Conservation (phyloP, 2,797 vertebrate genomes). For the Bufotes viridis region DNA sequence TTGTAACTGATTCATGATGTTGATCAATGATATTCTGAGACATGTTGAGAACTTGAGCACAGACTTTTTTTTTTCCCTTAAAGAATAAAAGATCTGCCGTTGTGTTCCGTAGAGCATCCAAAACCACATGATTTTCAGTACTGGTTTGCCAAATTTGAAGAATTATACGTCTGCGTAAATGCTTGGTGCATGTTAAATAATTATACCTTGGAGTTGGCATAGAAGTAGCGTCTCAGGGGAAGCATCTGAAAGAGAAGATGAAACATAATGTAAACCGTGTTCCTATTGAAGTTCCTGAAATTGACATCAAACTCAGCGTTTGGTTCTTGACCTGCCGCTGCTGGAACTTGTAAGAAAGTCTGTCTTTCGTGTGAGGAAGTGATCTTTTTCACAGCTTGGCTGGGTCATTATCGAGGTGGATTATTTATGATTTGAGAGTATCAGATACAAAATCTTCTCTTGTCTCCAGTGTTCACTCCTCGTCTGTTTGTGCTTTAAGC, state of each 20-base stretch:
- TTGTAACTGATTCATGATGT: slow-evolving; percentile 46
- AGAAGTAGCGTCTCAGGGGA: not conserved
- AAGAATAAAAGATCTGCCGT: slow-evolving; percentile 35
- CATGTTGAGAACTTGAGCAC: slow-evolving; percentile 37
- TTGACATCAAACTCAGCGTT: not conserved
- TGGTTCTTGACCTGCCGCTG: not conserved
- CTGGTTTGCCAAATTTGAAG: slow-evolving; percentile 49
- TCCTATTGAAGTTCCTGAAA: slow-evolving; percentile 10
- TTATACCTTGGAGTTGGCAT: slow-evolving; percentile 48
- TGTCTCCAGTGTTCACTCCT: slow-evolving; percentile 50
- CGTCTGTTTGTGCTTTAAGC: slow-evolving; percentile 62
- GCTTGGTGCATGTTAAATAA: slow-evolving; percentile 46
- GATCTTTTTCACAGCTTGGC: slow-evolving; percentile 37
- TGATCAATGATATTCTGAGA: slow-evolving; percentile 30
- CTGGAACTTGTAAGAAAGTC: not conserved
- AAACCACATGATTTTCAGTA: slow-evolving; percentile 51
- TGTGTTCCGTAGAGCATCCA: slow-evolving; percentile 46
- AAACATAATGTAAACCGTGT: slow-evolving; percentile 25
- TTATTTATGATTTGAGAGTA: slow-evolving; percentile 61
- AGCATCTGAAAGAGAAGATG: slow-evolving; percentile 26
- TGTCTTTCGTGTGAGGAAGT: slow-evolving; percentile 19
- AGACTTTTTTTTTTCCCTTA: slow-evolving; percentile 1
- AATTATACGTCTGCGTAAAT: slow-evolving; percentile 53
- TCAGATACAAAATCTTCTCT: slow-evolving; percentile 35
- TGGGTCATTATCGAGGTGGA: slow-evolving; percentile 25